Evolutionary conservation across 2,797 vertebrate species (phyloP), one percentile per base, ranked within the genome.

Genomic region (Numenius phaeopus): DNA sequence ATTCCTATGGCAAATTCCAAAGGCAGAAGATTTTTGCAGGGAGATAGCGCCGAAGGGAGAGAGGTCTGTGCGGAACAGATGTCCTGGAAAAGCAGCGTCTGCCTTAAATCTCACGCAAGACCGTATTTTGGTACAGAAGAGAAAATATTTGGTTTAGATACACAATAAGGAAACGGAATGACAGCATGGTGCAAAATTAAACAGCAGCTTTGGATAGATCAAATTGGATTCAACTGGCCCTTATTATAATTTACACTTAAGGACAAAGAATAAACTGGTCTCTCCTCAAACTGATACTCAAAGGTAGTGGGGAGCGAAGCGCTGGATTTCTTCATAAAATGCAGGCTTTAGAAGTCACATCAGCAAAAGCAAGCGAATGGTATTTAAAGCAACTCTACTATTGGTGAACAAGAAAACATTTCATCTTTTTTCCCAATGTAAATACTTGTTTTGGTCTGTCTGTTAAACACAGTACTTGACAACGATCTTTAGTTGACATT

Each of bases 111-210:
- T 89, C 64, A 79, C 9, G 39, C 19, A 57, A 73, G 39, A 34
- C 37, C 30, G 7, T 10, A 11, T 34, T 80, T 83, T 59, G 64
- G 70, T 39, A 26, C 5, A 46, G 32, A 82, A 70, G 39, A 79
- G 39, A 71, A 94, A 94, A 67, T 47, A 80, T 8, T 90, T 93
- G 67, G 19, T 82, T 92, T 77, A 87, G 40, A 80, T 59, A 52
- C 5, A 24, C 14, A 80, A 3, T 5, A 71, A 71, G 27, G 37
- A 87, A 83, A 87, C 2, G 0, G 14, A 87, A 15, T 37, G 61
- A 54, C 32, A 78, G 87, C 47, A 32, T 0, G 11, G 52, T 65
- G 30, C 44, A 87, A 66, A 89, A 84, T n/a, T 32, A 70, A 86
- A 70, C 29, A 47, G 66, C n/a, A 20, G 15, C 54, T 92, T 67